A percentile compares a stretch with the other conserved stretches of the same genome.
phyloP scores from a whole-genome alignment of 2,113 vertebrate species.

The Crocuta crocuta region DNA sequence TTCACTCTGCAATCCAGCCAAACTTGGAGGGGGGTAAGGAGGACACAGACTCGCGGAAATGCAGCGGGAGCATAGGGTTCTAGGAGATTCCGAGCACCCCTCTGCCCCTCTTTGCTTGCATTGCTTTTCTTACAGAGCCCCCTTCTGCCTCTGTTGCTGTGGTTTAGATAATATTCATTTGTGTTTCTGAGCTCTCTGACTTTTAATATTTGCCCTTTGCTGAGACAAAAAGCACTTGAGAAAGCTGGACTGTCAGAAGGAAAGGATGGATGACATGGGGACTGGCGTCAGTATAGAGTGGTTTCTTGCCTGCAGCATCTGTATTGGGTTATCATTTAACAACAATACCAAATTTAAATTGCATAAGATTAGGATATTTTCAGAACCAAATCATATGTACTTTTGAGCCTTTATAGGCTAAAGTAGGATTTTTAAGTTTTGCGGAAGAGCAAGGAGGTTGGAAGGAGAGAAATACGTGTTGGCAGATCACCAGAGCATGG shows the following conservation, averaged over 20 bases:
- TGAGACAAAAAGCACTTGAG: constrained; percentile 59
- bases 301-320: constrained; percentile 39
- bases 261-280: not conserved
- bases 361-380: constrained; percentile 54
- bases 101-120: not conserved
- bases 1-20: no score
- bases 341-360: constrained; percentile 64
- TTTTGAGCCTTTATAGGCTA: not conserved
- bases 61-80: no score
- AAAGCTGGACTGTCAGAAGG: constrained; percentile 44
- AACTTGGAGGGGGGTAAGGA: no score
- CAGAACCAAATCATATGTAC: not conserved
- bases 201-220: constrained; percentile 80
- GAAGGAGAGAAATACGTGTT: not conserved
- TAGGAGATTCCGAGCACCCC: no score
- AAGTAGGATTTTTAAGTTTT: constrained; percentile 45
- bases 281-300: constrained; percentile 1
- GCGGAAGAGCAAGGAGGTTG: not conserved
- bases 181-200: constrained; percentile 77
- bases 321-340: not conserved
- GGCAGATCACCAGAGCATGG: constrained; percentile 30
- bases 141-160: constrained; percentile 45
- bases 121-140: constrained; percentile 33
- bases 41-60: no score
- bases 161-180: constrained; percentile 46